Evolutionary conservation across 1,140 invertebrate species (phyloP).

Genomic region (Phymastichus coffea): DNA sequence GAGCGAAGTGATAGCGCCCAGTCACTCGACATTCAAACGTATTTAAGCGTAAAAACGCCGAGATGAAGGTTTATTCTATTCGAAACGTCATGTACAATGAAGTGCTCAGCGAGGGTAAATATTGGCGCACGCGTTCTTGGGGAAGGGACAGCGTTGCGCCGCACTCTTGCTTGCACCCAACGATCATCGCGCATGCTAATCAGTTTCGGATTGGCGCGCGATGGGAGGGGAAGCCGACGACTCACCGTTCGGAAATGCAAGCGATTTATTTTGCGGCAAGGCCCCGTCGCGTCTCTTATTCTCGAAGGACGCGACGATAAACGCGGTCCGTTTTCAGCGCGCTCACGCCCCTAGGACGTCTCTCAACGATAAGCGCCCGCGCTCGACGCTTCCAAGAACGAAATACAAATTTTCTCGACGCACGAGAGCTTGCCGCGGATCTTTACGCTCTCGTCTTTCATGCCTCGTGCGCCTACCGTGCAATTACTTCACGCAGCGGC

Average conservation of each 20-base stretch:
- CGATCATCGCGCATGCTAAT: constrained; percentile 26
- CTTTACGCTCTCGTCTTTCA: background rate
- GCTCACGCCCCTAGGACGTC: background rate
- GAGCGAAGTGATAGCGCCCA: no score
- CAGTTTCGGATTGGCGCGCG: constrained; percentile 22
- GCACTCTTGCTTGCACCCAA: no score
- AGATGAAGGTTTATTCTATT: background rate
- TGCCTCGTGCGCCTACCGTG: background rate
- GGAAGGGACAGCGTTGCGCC: no score
- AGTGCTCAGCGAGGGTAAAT: background rate
- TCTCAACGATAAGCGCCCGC: constrained; percentile 3
- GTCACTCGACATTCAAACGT: no score
- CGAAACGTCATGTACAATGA: background rate
- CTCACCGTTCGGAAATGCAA: constrained; percentile 20
- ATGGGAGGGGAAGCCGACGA: constrained; percentile 9
- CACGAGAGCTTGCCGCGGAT: constrained; percentile 8
- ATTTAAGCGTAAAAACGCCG: no score
- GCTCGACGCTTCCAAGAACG: constrained; percentile 17
- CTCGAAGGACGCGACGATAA: no score
- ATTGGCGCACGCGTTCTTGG: constrained; percentile 4
- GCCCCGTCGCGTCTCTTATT: no score
- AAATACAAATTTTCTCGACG: constrained; percentile 23
- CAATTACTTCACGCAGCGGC: constrained; percentile 16
- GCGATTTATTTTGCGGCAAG: constrained; percentile 21
- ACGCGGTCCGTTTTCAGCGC: constrained; percentile 13